phyloP scores from a whole-genome alignment of 2,113 vertebrate species.

The Psephotus haematonotus region DNA sequence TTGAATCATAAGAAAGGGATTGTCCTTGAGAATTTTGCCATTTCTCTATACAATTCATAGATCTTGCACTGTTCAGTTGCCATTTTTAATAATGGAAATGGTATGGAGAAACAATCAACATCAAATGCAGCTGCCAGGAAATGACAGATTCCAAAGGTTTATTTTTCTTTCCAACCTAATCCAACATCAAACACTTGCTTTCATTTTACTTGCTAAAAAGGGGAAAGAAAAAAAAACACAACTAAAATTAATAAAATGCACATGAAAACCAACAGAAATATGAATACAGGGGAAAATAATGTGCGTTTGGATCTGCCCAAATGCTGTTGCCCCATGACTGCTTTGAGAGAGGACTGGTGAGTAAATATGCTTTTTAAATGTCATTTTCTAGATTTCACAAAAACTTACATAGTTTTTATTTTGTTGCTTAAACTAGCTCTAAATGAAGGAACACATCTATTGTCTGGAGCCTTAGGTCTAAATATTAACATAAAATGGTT shows the following conservation, averaged over 20 bases:
- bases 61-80: background rate
- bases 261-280: background rate
- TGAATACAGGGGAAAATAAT: background rate
- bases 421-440: background rate
- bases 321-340: background rate
- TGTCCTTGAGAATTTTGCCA: background rate
- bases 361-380: background rate
- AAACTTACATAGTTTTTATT: background rate
- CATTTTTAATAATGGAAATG: background rate
- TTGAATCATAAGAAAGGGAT: background rate
- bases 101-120: background rate
- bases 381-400: background rate
- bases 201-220: constrained; percentile 68
- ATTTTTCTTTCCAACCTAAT: background rate
- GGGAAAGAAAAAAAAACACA: background rate
- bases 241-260: background rate
- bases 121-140: constrained; percentile 7
- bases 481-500: background rate
- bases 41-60: background rate
- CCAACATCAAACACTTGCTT: background rate
- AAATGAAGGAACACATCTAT: background rate
- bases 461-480: background rate
- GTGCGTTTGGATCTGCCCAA: background rate
- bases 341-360: background rate
- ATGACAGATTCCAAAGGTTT: background rate